Evolutionary conservation across 2,888 invertebrate species (phyloP).

Genomic region (Venusia cambrica): DNA sequence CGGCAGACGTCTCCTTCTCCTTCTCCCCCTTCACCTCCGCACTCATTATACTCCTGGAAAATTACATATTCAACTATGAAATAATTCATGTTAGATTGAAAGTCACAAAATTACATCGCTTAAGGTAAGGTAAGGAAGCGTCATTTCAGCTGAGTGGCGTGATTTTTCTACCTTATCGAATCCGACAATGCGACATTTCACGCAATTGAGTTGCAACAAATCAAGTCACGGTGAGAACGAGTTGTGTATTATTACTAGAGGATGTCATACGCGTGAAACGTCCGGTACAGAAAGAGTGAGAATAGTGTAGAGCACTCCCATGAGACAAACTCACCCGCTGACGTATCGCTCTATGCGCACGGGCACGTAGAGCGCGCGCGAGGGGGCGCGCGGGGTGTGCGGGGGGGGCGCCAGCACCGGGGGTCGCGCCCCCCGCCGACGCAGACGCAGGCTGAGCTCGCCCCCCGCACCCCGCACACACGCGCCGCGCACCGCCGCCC

Average conservation of each 20-base stretch:
- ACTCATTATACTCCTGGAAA: constrained; percentile 15
- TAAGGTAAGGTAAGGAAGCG: too few relatives aligned
- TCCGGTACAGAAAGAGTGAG: too few relatives aligned
- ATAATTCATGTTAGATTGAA: too few relatives aligned
- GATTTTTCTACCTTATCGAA: too few relatives aligned
- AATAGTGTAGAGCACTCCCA: too few relatives aligned
- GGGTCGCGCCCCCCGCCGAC: constrained; percentile 41
- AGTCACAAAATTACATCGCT: too few relatives aligned
- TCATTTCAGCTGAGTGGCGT: too few relatives aligned
- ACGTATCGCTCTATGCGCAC: constrained; percentile 9
- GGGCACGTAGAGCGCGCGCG: constrained; percentile 23
- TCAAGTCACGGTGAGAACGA: too few relatives aligned
- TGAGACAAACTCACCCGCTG: constrained; percentile 6
- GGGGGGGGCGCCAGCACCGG: constrained; percentile 33
- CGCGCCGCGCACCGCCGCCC: constrained; percentile 35
- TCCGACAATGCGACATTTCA: too few relatives aligned
- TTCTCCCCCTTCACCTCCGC: constrained; percentile 12
- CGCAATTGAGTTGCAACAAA: too few relatives aligned
- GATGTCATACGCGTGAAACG: too few relatives aligned
- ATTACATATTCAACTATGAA: not conserved
- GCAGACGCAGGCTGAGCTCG: constrained; percentile 44
- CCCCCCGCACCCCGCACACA: constrained; percentile 35
- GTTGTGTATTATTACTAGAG: too few relatives aligned
- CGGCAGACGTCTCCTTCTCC: constrained; percentile 18
- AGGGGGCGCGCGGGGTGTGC: constrained; percentile 21